phyloP scores from a whole-genome alignment of 2,797 vertebrate species.

The Melanotaenia maccullochi region DNA sequence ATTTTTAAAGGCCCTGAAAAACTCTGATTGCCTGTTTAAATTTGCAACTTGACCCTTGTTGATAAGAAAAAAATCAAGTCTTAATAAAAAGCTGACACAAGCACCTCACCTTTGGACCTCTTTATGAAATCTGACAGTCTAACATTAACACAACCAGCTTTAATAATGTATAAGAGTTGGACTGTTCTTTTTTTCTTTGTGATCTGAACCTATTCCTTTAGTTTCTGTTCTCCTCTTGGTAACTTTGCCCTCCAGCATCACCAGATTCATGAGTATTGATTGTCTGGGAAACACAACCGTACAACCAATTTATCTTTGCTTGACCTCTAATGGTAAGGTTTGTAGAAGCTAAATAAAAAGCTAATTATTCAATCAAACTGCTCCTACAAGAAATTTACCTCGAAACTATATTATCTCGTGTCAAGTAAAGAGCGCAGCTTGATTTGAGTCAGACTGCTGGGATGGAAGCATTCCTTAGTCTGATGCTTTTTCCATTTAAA shows the following conservation, averaged over 20 bases:
- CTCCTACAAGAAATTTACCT: slow-evolving; percentile 61
- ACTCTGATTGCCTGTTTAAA: neutral
- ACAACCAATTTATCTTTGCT: slow-evolving; percentile 59
- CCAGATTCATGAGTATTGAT: slow-evolving; percentile 72
- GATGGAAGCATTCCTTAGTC: slow-evolving; percentile 45
- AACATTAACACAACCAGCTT: slow-evolving; percentile 25
- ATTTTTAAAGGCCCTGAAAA: neutral
- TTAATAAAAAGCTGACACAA: neutral
- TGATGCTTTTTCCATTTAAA: slow-evolving; percentile 42
- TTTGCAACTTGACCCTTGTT: neutral
- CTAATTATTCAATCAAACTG: slow-evolving; percentile 71
- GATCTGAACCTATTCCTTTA: slow-evolving; percentile 19
- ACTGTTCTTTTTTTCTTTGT: slow-evolving; percentile 6
- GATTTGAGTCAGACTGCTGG: slow-evolving; percentile 20
- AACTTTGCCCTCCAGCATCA: slow-evolving; percentile 52
- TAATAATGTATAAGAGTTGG: slow-evolving; percentile 39
- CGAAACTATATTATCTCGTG: slow-evolving; percentile 46
- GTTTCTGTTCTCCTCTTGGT: slow-evolving; percentile 30
- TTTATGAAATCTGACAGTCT: slow-evolving; percentile 1
- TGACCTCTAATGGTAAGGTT: slow-evolving; percentile 73
- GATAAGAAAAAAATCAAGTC: neutral
- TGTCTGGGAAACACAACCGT: slow-evolving; percentile 26
- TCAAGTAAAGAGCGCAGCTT: slow-evolving; percentile 34
- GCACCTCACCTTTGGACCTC: neutral
- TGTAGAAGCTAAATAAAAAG: slow-evolving; percentile 71